Evolutionary conservation across 2,113 vertebrate species (phyloP).

Genomic region (Notothenia coriiceps): DNA sequence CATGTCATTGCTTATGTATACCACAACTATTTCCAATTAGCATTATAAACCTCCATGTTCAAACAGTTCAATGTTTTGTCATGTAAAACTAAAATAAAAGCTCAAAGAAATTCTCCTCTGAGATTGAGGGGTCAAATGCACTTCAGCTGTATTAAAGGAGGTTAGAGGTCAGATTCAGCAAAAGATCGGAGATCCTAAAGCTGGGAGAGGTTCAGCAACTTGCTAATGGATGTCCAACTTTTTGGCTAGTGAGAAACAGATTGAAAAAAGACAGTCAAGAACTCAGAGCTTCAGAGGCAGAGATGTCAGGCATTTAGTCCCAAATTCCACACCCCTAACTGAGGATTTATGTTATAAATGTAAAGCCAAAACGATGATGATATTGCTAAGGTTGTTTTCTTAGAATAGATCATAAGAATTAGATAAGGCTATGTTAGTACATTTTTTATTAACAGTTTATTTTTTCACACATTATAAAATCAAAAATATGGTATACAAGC

Average conservation of each 20-base stretch:
- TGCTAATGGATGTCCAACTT: background rate
- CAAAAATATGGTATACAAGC: too few relatives aligned
- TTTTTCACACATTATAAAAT: too few relatives aligned
- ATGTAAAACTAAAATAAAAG: conserved; percentile 9
- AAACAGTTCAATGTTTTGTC: background rate
- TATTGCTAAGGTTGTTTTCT: background rate
- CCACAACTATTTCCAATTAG: background rate
- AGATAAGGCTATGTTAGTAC: too few relatives aligned
- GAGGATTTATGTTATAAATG: background rate
- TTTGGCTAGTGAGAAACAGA: background rate
- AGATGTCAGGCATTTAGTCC: background rate
- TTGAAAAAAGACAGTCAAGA: background rate
- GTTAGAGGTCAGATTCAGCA: conserved; percentile 20
- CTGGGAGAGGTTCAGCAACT: background rate
- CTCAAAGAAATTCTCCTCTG: background rate
- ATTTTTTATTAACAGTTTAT: too few relatives aligned
- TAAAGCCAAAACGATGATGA: background rate
- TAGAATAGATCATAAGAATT: background rate
- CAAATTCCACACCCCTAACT: background rate
- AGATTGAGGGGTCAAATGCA: background rate
- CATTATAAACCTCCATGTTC: background rate
- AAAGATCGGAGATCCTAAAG: conserved; percentile 2
- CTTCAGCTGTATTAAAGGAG: background rate
- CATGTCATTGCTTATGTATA: background rate
- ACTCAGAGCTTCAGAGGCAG: background rate